Evolutionary conservation across 37 sponge, comb jelly and placozoan genomes (phyloP).

Genomic region (Bolinopsis microptera): DNA sequence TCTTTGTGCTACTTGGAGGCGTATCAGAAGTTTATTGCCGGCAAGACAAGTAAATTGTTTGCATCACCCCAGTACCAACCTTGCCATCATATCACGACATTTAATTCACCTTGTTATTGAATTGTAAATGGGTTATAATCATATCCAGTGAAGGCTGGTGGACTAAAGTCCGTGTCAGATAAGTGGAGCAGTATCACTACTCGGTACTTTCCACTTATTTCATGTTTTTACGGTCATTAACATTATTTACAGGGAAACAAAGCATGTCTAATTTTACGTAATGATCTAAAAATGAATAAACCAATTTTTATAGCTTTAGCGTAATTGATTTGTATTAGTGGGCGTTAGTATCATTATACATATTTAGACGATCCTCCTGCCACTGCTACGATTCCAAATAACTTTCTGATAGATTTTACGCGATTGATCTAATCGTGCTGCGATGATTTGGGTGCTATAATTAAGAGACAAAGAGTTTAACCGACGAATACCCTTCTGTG

Average conservation of each 20-base stretch:
- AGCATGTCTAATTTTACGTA: not conserved
- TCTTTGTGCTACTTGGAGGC: not conserved
- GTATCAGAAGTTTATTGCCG: not conserved
- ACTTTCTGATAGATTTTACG: not conserved
- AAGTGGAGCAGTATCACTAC: too few species aligned
- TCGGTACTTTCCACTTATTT: not conserved
- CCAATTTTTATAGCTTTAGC: too few species aligned
- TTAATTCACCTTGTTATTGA: not conserved
- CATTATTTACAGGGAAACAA: not conserved
- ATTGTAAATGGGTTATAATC: not conserved
- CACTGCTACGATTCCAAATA: too few species aligned
- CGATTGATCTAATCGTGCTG: not conserved
- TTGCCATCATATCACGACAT: not conserved
- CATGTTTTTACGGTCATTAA: not conserved
- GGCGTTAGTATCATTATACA: too few species aligned
- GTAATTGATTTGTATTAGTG: not conserved
- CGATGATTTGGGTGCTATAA: too few species aligned
- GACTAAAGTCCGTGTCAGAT: not conserved
- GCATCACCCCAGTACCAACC: not conserved
- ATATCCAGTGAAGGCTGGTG: not conserved
- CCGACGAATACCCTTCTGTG: too few species aligned
- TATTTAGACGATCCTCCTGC: too few species aligned
- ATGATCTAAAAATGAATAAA: too few species aligned
- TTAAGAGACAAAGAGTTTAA: too few species aligned
- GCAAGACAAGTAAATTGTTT: not conserved